Conservation (phyloP, 2,113 vertebrate genomes). For the Chauna torquata region DNA sequence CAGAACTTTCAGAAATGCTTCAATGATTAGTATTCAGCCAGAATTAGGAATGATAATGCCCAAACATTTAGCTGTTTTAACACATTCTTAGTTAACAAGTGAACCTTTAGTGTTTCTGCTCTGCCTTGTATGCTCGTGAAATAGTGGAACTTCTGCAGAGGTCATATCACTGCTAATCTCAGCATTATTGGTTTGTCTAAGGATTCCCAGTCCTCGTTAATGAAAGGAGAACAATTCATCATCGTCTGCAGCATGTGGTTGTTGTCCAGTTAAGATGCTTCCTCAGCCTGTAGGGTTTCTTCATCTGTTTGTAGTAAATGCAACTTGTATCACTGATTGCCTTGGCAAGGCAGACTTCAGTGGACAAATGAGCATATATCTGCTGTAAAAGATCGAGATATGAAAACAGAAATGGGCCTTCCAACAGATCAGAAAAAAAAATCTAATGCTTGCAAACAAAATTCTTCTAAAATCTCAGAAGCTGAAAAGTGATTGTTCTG, state of each 20-base stretch:
- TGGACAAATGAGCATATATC: neutral
- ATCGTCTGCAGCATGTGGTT: neutral
- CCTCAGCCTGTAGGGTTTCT: neutral
- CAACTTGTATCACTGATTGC: neutral
- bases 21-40: slow-evolving; percentile 5
- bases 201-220: neutral
- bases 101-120: neutral
- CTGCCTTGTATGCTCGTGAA: neutral
- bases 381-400: neutral
- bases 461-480: neutral
- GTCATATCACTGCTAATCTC: neutral
- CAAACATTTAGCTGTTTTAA: slow-evolving; percentile 1
- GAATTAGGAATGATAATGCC: slow-evolving; percentile 11
- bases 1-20: neutral
- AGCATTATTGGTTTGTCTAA: neutral
- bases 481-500: neutral
- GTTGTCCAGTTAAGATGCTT: neutral
- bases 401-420: neutral
- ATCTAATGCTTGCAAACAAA: neutral
- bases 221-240: neutral
- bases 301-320: neutral
- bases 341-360: neutral
- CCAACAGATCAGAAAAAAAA: neutral
- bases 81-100: neutral
- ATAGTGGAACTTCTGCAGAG: neutral